phyloP scores from a whole-genome alignment of 2,113 vertebrate species.

The Melanerpes formicivorus region DNA sequence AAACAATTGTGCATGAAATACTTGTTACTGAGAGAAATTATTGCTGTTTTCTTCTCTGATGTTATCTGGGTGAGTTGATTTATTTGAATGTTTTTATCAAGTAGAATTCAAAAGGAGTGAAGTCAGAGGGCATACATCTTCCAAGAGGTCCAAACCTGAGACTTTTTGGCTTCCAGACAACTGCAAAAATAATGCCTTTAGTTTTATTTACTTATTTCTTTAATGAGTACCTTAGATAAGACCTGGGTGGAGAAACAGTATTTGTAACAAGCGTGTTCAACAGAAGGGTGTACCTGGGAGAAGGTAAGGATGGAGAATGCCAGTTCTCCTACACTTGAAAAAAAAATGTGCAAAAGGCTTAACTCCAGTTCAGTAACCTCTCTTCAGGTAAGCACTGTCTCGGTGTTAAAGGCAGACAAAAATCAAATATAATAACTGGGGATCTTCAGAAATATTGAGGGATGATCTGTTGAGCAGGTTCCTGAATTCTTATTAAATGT shows the following conservation, averaged over 20 bases:
- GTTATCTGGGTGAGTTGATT: background rate
- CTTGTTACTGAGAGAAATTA: background rate
- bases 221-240: background rate
- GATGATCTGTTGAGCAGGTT: background rate
- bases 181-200: background rate
- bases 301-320: background rate
- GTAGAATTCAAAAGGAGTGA: background rate
- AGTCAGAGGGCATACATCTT: background rate
- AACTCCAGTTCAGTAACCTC: background rate
- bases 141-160: background rate
- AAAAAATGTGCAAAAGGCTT: background rate
- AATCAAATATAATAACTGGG: background rate
- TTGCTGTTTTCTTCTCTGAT: background rate
- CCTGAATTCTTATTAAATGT: background rate
- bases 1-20: background rate
- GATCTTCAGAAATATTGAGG: background rate
- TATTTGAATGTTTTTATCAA: background rate
- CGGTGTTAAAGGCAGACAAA: background rate
- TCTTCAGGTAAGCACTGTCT: background rate
- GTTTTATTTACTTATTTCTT: background rate
- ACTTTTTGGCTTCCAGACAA: background rate
- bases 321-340: background rate
- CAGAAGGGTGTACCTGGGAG: background rate
- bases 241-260: background rate
- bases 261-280: background rate